These are phyloP conservation scores for Eudasyphora cyanicolor DNA, from an alignment of 2,888 invertebrate genomes.

Conservation along the genomic window DNA sequence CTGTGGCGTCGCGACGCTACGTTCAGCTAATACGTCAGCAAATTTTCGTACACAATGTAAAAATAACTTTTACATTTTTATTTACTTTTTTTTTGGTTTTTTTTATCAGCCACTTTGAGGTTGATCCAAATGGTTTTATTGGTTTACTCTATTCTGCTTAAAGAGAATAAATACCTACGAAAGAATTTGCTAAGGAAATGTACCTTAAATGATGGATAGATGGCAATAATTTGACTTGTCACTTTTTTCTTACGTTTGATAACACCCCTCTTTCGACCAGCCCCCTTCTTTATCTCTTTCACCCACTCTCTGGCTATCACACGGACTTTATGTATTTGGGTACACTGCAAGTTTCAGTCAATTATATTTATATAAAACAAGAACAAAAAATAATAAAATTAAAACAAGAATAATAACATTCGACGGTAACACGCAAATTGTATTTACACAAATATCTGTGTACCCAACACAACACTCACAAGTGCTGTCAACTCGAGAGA, in stretches of 20 bases:
- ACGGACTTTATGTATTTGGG: too few species aligned
- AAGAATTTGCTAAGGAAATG: neutral
- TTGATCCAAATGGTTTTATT: constrained; percentile 38
- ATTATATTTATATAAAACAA: constrained; percentile 10
- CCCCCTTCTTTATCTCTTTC: too few species aligned
- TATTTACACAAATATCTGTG: neutral
- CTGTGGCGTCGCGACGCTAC: neutral
- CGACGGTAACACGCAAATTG: neutral
- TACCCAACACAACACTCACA: too few species aligned
- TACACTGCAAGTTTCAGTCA: neutral
- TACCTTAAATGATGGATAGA: neutral
- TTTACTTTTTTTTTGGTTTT: constrained; percentile 14
- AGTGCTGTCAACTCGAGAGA: too few species aligned
- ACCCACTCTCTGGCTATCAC: too few species aligned
- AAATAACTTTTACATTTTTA: constrained; percentile 51
- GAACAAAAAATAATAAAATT: constrained; percentile 39
- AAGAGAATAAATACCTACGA: neutral
- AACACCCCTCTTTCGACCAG: too few species aligned
- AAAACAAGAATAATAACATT: neutral
- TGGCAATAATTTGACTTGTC: constrained; percentile 46
- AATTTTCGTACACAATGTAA: constrained; percentile 44
- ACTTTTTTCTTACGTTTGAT: too few species aligned
- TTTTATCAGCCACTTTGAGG: neutral
- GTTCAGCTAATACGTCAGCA: constrained; percentile 55
- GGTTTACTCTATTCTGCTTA: neutral